phyloP scores from a whole-genome alignment of 2,888 invertebrate genomes.

The Argyresthia albistria region DNA sequence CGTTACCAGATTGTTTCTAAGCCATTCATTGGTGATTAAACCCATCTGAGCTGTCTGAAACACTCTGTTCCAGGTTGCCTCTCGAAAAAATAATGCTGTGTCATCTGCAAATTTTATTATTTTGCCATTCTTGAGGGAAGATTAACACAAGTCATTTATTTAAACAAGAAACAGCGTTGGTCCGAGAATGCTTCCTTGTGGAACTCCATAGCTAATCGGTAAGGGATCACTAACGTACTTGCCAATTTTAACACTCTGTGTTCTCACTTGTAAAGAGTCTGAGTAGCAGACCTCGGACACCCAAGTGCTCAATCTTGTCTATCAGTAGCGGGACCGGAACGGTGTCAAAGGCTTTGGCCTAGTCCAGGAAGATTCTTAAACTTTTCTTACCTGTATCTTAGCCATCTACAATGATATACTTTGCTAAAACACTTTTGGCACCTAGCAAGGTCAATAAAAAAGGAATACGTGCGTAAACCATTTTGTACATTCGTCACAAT shows the following conservation, averaged over 20 bases:
- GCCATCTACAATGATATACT: too few species aligned
- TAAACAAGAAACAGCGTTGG: not conserved
- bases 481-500: too few species aligned
- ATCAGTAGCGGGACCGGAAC: too few species aligned
- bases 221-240: not conserved
- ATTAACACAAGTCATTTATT: not conserved
- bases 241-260: slow-evolving; percentile 3
- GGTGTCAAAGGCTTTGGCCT: too few species aligned
- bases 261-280: slow-evolving; percentile 5
- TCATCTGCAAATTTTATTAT: not conserved
- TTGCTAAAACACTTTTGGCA: too few species aligned
- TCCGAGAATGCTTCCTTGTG: not conserved
- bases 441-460: too few species aligned
- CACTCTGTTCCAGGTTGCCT: slow-evolving; percentile 4
- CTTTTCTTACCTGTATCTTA: too few species aligned
- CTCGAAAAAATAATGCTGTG: not conserved
- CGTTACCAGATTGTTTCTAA: slow-evolving; percentile 9
- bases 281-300: too few species aligned
- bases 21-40: slow-evolving; percentile 6
- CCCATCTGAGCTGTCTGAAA: slow-evolving; percentile 4
- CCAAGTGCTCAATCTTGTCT: too few species aligned
- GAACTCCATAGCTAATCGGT: slow-evolving; percentile 9
- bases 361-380: too few species aligned
- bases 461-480: too few species aligned
- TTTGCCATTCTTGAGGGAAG: slow-evolving; percentile 5